Percentiles rank a stretch among this genome's conserved stretches.
phyloP scores from a whole-genome alignment of 2,888 invertebrate species.

The Esperia sulphurella region DNA sequence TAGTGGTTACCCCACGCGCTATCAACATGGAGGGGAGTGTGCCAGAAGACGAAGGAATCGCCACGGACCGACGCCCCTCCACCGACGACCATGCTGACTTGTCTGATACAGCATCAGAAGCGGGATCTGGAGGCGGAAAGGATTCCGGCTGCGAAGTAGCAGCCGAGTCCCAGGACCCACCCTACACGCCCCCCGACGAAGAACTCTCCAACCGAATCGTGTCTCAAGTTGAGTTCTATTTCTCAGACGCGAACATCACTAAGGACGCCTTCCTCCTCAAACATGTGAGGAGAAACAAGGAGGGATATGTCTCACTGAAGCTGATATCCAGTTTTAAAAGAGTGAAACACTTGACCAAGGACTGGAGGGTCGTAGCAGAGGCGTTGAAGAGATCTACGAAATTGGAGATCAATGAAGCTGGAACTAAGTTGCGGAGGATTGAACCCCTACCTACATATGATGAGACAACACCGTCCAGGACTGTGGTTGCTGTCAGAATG shows the following conservation, averaged over 20 bases:
- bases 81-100: conserved; percentile 83
- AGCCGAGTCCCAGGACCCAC: conserved; percentile 77
- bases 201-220: conserved; percentile 89
- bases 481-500: conserved; percentile 92
- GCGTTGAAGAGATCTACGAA: conserved; percentile 88
- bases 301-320: conserved; percentile 96
- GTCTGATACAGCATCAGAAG: conserved; percentile 83
- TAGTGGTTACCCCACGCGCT: conserved; percentile 49
- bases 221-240: conserved; percentile 96
- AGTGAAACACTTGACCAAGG: conserved; percentile 95
- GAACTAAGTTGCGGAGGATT: conserved; percentile 92
- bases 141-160: conserved; percentile 85
- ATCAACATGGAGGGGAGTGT: conserved; percentile 66
- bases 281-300: conserved; percentile 96
- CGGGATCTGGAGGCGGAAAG: conserved; percentile 81
- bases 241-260: conserved; percentile 95
- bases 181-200: conserved; percentile 85
- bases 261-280: conserved; percentile 97
- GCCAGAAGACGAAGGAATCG: conserved; percentile 64
- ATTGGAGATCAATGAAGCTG: conserved; percentile 93
- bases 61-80: conserved; percentile 67
- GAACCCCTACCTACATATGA: conserved; percentile 93
- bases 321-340: conserved; percentile 96
- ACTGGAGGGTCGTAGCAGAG: conserved; percentile 95
- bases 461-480: conserved; percentile 94